Conservation (phyloP, 2,113 vertebrate genomes). For the Oncorhynchus kisutch region DNA sequence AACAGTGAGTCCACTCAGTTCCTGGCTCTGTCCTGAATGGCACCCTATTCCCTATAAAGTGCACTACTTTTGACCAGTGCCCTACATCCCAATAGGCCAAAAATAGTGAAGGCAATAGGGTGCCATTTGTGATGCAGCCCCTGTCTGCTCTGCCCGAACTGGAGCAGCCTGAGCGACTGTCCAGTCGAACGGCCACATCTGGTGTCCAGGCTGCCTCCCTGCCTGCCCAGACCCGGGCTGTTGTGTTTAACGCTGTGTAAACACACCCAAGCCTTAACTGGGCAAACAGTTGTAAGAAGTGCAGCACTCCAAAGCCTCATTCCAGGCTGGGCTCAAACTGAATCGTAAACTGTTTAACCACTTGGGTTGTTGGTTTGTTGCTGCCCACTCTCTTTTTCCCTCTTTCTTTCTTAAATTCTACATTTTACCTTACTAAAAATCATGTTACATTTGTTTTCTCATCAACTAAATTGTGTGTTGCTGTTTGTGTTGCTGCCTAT, state of each 20-base stretch:
- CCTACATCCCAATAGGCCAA: too few species aligned
- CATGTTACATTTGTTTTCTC: neutral
- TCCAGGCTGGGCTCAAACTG: conserved; percentile 83
- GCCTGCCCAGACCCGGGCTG: neutral
- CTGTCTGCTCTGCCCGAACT: neutral
- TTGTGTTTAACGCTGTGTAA: conserved; percentile 86
- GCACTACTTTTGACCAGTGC: too few species aligned
- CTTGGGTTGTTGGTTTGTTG: conserved; percentile 77
- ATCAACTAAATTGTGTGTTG: neutral
- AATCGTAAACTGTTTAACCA: conserved; percentile 89
- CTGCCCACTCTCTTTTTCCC: conserved; percentile 45
- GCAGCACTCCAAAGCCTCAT: conserved; percentile 81
- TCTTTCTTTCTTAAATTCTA: neutral
- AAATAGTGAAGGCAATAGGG: neutral
- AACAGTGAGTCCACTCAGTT: too few species aligned
- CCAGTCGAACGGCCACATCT: conserved; percentile 76
- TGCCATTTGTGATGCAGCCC: neutral
- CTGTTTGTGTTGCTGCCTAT: conserved; percentile 9
- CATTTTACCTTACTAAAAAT: neutral
- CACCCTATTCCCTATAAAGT: too few species aligned
- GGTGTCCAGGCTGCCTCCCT: conserved; percentile 82
- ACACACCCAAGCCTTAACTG: conserved; percentile 87
- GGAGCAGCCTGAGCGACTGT: conserved; percentile 48
- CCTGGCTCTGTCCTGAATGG: too few species aligned
- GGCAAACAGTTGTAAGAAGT: conserved; percentile 92